Percentiles rank a stretch among this genome's conserved stretches.
Conservation (phyloP, 2,113 vertebrate genomes). For the Phalacrocorax brasilianus region DNA sequence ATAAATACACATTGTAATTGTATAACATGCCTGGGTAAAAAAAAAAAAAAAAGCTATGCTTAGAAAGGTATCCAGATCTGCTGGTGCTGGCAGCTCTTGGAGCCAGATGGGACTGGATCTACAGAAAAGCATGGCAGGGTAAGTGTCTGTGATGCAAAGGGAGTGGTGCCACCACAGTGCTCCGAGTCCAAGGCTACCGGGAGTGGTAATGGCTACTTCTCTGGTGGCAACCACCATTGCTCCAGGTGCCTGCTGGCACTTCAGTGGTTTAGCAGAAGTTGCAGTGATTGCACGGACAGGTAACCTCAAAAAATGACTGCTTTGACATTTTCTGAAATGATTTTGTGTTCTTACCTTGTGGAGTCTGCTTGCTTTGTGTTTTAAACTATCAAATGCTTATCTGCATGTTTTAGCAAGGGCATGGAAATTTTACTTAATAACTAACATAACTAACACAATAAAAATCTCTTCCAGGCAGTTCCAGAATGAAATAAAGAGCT, state of each 20-base stretch:
- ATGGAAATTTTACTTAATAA: conserved; percentile 53
- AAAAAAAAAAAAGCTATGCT: not conserved
- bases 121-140: not conserved
- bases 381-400: conserved; percentile 28
- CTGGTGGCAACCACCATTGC: not conserved
- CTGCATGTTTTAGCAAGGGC: not conserved
- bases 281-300: not conserved
- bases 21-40: not conserved
- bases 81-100: not conserved
- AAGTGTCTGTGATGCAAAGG: not conserved
- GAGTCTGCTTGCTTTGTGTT: not conserved
- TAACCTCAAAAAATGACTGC: not conserved
- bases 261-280: not conserved
- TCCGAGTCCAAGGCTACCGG: not conserved
- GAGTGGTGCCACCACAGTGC: not conserved
- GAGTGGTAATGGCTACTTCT: not conserved
- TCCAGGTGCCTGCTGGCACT: conserved; percentile 1
- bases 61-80: not conserved
- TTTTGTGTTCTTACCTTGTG: not conserved
- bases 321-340: conserved; percentile 17
- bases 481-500: conserved; percentile 49
- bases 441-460: conserved; percentile 36
- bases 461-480: conserved; percentile 10
- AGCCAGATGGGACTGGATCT: not conserved
- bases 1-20: conserved; percentile 6